Percentiles rank a stretch among this genome's conserved stretches.
These are phyloP conservation scores for Parus major DNA, from an alignment of 2,113 vertebrate genomes.

Conservation along the genomic window DNA sequence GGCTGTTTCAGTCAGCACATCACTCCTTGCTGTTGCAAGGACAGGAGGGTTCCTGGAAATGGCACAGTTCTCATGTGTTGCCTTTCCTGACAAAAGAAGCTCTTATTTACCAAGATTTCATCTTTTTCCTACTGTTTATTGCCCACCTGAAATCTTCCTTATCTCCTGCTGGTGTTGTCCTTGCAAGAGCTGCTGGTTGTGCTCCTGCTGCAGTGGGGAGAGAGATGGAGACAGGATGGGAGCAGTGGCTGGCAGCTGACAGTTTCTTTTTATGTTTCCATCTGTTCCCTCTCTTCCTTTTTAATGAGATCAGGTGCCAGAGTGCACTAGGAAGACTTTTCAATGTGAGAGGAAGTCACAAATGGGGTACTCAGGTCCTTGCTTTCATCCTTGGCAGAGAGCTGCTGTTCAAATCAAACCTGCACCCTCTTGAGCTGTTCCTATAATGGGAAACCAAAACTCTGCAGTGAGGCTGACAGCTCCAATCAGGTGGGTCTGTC, in stretches of 20 bases:
- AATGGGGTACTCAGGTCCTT: neutral
- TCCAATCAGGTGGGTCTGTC: neutral
- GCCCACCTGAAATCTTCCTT: neutral
- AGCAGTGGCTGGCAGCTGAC: conserved; percentile 31
- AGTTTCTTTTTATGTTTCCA: conserved; percentile 57
- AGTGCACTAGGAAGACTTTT: conserved; percentile 7
- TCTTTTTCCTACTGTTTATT: neutral
- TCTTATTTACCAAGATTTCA: neutral
- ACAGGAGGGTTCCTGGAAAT: neutral
- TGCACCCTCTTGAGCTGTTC: neutral
- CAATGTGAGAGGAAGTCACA: conserved; percentile 23
- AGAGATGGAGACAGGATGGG: conserved; percentile 1
- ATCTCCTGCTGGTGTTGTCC: conserved; percentile 13
- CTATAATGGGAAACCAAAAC: neutral
- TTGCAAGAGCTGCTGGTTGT: conserved; percentile 20
- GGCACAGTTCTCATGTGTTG: neutral
- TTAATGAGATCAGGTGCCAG: conserved; percentile 62
- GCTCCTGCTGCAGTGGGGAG: neutral
- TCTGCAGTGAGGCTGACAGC: neutral
- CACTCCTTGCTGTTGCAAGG: neutral
- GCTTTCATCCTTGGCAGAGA: conserved; percentile 20
- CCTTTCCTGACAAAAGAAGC: neutral
- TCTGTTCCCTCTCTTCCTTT: conserved; percentile 53
- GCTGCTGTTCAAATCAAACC: neutral
- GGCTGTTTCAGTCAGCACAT: neutral